Evolutionary conservation across 1,140 invertebrate species (phyloP), one percentile per base, ranked within the genome.

Genomic region (Meloidogyne floridensis): DNA sequence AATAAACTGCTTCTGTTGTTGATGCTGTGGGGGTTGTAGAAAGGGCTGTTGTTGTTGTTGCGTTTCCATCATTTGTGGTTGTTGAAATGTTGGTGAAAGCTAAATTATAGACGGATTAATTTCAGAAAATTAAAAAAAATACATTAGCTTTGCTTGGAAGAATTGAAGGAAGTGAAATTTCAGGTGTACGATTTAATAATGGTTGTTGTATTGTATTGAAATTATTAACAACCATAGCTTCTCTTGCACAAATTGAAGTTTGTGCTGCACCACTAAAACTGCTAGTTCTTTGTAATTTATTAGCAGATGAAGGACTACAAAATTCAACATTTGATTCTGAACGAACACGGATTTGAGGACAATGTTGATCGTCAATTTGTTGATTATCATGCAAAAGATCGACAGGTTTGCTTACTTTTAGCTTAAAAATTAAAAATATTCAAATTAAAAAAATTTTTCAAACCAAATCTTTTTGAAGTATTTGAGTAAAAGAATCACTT

Each of bases 401-500:
- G n/a, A 65, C 59, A 65, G 59, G 59, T 65, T 65, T 65, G 5
- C 5, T n/a, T 65, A 65, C 59, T n/a, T 65, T 65, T 11, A 65
- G 6, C 59, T 65, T 65, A 15, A 59, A 59, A 59, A n/a, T 59
- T 3, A 15, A 59, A 54, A 54, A 10, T 54, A 10, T 15, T n/a
- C 5, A 65, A 65, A 65, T n/a, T 65, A n/a, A n/a, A 65, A 65
- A 65, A 65, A 18, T 2, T 59, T 59, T 32, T 2, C 32, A 59
- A 65, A 65, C 59, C 59, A 15, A 65, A 18, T 65, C 59, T n/a
- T 65, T n/a, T 65, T 65, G 59, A 4, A 13, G 59, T 13, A 54
- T 54, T 65, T 65, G 59, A 65, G 59, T 65, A 65, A 65, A 65
- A 65, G 59, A 65, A 65, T 65, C 59, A 18, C 59, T 65, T 65